Base-by-base conservation (phyloP, 2,797 vertebrate genomes). In the Oceanodroma leucorhoa region DNA sequence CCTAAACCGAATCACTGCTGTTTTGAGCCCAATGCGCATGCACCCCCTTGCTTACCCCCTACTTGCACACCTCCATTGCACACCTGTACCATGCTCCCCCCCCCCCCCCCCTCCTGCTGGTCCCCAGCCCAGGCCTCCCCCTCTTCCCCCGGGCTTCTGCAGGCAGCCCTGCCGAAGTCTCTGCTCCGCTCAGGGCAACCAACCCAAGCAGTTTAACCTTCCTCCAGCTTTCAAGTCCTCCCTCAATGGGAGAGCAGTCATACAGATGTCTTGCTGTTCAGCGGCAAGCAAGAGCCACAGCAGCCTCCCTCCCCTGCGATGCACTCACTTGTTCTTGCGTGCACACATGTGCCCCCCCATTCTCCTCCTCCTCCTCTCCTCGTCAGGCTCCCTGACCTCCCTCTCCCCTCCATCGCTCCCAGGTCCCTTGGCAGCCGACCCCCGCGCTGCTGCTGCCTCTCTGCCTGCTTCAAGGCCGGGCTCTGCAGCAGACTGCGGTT, bases 281-380 rank as follows among this genome's bases (percentile, higher is more conserved):
- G 46, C 46, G 2, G 10, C 58, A 16, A 58, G 53, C 34, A 41
- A 22, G 36, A 71, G 60, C n/a, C 58, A 67, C 24, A 38, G 65
- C 84, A 78, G 41, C 66, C 38, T 46, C 41, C 51, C 18, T 64
- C 51, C 36, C 24, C 18, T 30, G 20, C 8, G 3, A n/a, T 27
- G 36, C 58, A n/a, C 34, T 15, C 18, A 0, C 2, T 71, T 57
- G 29, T 22, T 83, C n/a, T 41, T 62, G 34, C 2, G 1, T 22
- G 40, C 40, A 16, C 12, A 6, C 0, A 0, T 20, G 10, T 8
- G 16, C 45, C 81, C 1, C 10, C 14, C 4, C 2, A 21, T 17
- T 7, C 36, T 26, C 9, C 41, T 71, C 24, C 34, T 41, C 45
- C 22, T 65, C 54, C 8, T 34, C 34, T 43, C 58, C 48, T 80